These are phyloP conservation scores for Brachyopa scutellaris DNA, from an alignment of 2,888 invertebrate species.

Conservation along the genomic window DNA sequence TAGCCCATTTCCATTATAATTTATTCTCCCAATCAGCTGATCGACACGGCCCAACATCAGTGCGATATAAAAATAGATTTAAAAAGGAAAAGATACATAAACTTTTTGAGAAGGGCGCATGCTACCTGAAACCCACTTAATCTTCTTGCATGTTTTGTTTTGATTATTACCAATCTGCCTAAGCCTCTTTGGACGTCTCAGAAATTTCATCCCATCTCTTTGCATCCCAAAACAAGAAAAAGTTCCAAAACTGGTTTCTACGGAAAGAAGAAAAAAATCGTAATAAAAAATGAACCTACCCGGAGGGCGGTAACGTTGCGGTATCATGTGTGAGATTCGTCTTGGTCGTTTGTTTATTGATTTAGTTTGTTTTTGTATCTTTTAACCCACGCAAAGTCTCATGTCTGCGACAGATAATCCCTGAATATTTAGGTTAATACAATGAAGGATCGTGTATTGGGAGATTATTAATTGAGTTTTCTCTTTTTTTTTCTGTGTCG, in stretches of 20 bases:
- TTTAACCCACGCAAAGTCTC: background rate
- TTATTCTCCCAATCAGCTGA: constrained; percentile 14
- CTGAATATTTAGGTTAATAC: constrained; percentile 21
- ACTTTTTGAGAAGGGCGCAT: too few species aligned
- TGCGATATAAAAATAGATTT: background rate
- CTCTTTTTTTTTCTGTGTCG: background rate
- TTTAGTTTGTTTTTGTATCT: too few species aligned
- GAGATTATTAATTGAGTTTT: background rate
- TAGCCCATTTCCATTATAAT: background rate
- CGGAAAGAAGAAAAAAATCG: too few species aligned
- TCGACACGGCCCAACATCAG: background rate
- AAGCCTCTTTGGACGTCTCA: background rate
- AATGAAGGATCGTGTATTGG: background rate
- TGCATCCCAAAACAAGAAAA: background rate
- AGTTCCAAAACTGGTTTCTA: constrained; percentile 17
- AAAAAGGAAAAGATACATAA: background rate
- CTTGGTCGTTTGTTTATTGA: background rate
- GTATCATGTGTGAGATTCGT: constrained; percentile 47
- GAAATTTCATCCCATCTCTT: background rate
- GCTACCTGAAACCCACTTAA: background rate
- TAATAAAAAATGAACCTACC: constrained; percentile 44
- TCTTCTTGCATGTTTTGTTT: constrained; percentile 15
- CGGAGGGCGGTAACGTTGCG: constrained; percentile 39
- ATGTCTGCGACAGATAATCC: constrained; percentile 4
- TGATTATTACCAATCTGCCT: constrained; percentile 11